Base-by-base conservation (phyloP, 2,113 vertebrate species). In the Tauraco erythrolophus region DNA sequence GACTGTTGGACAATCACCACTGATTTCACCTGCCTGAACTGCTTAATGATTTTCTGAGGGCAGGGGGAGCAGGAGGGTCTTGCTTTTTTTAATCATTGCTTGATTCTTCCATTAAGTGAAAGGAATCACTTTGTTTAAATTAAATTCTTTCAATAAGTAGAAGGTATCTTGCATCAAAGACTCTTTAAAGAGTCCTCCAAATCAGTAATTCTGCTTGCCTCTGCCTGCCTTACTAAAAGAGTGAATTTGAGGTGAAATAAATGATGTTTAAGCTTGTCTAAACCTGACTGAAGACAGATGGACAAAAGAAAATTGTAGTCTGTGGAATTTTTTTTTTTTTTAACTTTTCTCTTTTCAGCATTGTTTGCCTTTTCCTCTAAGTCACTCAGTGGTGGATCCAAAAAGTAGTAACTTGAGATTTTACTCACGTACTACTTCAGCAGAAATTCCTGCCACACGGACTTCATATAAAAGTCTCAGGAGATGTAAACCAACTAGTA, bases 361-460 rank as follows among this genome's bases (percentile, higher is more conserved):
- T 81, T 91, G 31, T 87, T 84, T 87, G 64, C 18, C 48, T 95
- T 82, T 43, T 81, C 37, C 69, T 88, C 43, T 82, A 84, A 89
- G 57, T 89, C 76, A 94, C 30, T 88, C 60, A 89, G 46, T 0
- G 1, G n/a, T 14, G 3, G 45, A 93, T 94, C 89, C 81, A 92
- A 58, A 82, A 91, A 79, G 39, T 10, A 89, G 84, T 89, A 96
- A 96, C 74, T 70, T 64, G 35, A 96, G 92, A 78, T 95, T 96
- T 95, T 54, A 75, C 46, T 91, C 74, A 71, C 18, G 51, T 28
- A 56, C 22, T 79, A 31, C 57, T 82, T 87, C 84, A 88, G 89
- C 77, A 96, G 72, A 89, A 84, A 46, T 84, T 96, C 45, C 64
- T 82, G 46, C 74, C 57, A 81, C 87, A 56, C 22, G 33, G 43